A percentile compares a stretch with the other conserved stretches of the same genome.
These are phyloP conservation scores for Baccha elongata DNA, from an alignment of 2,888 invertebrate species.

Conservation along the genomic window DNA sequence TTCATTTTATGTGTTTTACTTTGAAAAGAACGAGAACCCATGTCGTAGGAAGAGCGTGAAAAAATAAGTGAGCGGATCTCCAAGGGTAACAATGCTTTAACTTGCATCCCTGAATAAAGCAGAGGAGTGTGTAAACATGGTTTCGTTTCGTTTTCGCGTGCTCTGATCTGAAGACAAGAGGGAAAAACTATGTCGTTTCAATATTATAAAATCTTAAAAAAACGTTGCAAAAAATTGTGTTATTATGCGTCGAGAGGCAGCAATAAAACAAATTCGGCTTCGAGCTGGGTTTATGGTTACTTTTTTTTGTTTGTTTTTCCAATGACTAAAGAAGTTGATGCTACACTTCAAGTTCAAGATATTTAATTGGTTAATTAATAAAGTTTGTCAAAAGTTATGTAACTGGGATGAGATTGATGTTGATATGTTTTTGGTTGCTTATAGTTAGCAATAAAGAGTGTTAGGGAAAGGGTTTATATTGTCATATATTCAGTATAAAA, in stretches of 20 bases:
- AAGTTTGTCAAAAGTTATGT: neutral
- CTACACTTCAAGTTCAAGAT: neutral
- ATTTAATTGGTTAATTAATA: neutral
- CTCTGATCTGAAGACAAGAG: neutral
- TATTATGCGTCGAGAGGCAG: neutral
- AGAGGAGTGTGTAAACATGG: constrained; percentile 12
- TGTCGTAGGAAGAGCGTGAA: neutral
- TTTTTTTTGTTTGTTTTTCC: neutral
- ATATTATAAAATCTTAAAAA: neutral
- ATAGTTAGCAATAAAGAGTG: too few relatives aligned
- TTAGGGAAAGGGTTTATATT: too few relatives aligned
- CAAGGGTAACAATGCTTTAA: constrained; percentile 8
- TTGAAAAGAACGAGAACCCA: neutral
- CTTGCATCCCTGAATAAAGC: constrained; percentile 16
- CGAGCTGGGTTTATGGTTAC: neutral
- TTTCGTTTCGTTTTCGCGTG: neutral
- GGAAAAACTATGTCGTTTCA: constrained; percentile 15
- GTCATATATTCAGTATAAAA: too few relatives aligned
- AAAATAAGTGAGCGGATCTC: constrained; percentile 5
- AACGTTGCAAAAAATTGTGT: neutral
- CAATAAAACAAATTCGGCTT: neutral
- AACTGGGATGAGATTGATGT: neutral
- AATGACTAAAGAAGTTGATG: neutral
- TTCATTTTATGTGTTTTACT: constrained; percentile 7
- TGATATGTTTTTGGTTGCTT: neutral